Evolutionary conservation across 2,888 invertebrate genomes (phyloP).

Genomic region (Rotaria macrura): DNA sequence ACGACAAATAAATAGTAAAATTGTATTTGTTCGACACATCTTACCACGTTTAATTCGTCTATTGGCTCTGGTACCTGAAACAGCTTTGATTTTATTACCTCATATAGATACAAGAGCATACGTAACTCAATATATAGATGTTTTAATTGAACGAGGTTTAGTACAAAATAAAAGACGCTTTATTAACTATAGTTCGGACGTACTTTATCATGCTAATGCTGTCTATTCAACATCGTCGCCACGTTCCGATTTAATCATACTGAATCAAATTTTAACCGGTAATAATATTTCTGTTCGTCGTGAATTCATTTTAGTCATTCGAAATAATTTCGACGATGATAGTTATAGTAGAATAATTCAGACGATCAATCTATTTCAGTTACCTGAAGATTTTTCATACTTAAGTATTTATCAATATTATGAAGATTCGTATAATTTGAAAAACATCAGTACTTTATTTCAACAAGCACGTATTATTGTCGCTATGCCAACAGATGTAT

Average conservation of each 20-base stretch:
- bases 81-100: background rate
- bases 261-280: too few relatives aligned
- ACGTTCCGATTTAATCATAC: background rate
- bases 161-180: background rate
- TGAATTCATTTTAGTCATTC: too few relatives aligned
- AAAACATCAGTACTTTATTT: background rate
- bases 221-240: background rate
- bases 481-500: background rate
- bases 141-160: too few relatives aligned
- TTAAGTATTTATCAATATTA: too few relatives aligned
- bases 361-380: too few relatives aligned
- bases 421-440: background rate
- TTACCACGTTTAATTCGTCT: background rate
- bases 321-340: too few relatives aligned
- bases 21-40: background rate
- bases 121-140: too few relatives aligned
- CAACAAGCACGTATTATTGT: background rate
- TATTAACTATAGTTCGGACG: background rate
- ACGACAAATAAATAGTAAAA: background rate
- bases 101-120: too few relatives aligned
- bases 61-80: background rate
- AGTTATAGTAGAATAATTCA: too few relatives aligned
- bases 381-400: too few relatives aligned
- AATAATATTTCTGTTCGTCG: too few relatives aligned
- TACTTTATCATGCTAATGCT: background rate